A percentile compares a stretch with the other conserved stretches of the same genome.
Conservation (phyloP, 1,140 invertebrate species). For the Plectrocnemia conspersa region DNA sequence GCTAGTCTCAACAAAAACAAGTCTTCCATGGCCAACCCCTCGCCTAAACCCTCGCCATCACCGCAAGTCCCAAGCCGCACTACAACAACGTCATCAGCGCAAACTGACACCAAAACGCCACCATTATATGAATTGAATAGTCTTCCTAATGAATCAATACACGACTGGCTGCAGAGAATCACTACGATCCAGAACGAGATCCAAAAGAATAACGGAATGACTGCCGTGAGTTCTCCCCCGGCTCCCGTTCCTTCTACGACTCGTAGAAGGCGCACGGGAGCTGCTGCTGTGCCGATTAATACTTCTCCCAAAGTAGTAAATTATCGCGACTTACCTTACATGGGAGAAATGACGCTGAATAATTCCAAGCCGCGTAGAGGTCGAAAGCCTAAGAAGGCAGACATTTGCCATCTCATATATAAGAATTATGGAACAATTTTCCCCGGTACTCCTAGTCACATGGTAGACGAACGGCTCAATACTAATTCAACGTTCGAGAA, state of each 20-base stretch:
- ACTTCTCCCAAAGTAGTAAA: slow-evolving; percentile 57
- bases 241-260: slow-evolving; percentile 38
- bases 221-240: slow-evolving; percentile 28
- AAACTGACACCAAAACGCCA: slow-evolving; percentile 39
- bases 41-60: slow-evolving; percentile 39
- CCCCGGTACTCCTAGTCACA: slow-evolving; percentile 61
- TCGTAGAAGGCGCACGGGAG: slow-evolving; percentile 22
- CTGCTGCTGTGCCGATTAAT: slow-evolving; percentile 40
- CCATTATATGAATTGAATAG: slow-evolving; percentile 39
- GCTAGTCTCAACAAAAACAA: slow-evolving; percentile 57
- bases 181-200: slow-evolving; percentile 61
- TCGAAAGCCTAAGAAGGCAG: slow-evolving; percentile 82
- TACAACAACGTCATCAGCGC: slow-evolving; percentile 37
- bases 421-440: slow-evolving; percentile 86
- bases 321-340: slow-evolving; percentile 80
- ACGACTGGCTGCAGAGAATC: slow-evolving; percentile 67
- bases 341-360: slow-evolving; percentile 85
- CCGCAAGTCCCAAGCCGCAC: slow-evolving; percentile 42
- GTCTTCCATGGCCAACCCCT: slow-evolving; percentile 32
- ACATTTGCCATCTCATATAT: slow-evolving; percentile 86
- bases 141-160: slow-evolving; percentile 58
- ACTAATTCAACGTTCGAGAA: slow-evolving; percentile 27
- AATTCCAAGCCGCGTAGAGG: slow-evolving; percentile 78
- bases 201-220: slow-evolving; percentile 37
- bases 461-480: slow-evolving; percentile 36